Evolutionary conservation across 2,113 vertebrate species (phyloP).

Genomic region (Protobothrops flavoviridis): DNA sequence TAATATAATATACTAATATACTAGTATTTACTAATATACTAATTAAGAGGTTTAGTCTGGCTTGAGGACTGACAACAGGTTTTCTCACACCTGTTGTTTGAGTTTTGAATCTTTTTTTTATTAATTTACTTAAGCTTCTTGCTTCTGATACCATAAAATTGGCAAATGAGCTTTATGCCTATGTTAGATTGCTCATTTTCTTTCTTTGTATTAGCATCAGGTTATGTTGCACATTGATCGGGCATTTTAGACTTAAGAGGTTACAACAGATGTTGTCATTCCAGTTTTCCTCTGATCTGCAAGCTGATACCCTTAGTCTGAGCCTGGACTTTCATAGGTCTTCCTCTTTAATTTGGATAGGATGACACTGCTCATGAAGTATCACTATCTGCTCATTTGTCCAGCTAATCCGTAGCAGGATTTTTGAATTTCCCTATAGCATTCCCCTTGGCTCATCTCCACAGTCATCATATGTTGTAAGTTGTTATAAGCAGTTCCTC

Average conservation of each 20-base stretch:
- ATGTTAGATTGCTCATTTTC: neutral
- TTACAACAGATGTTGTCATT: neutral
- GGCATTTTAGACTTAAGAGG: neutral
- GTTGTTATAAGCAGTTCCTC: neutral
- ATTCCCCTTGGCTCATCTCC: neutral
- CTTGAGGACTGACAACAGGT: neutral
- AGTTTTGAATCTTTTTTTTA: neutral
- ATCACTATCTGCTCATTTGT: neutral
- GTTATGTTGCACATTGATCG: neutral
- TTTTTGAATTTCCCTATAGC: neutral
- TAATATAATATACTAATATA: neutral
- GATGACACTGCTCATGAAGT: neutral
- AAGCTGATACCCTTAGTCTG: neutral
- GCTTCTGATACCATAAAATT: no score
- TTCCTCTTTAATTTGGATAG: neutral
- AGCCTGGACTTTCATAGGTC: neutral
- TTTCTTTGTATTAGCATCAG: neutral
- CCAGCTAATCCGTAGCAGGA: neutral
- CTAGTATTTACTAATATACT: neutral
- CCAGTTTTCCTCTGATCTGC: neutral
- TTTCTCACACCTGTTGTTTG: neutral
- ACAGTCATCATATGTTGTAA: neutral
- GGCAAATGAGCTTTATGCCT: neutral
- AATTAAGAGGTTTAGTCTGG: neutral
- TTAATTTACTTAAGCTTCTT: neutral